phyloP scores from a whole-genome alignment of 1,140 invertebrate genomes.

The Tribolium madens region DNA sequence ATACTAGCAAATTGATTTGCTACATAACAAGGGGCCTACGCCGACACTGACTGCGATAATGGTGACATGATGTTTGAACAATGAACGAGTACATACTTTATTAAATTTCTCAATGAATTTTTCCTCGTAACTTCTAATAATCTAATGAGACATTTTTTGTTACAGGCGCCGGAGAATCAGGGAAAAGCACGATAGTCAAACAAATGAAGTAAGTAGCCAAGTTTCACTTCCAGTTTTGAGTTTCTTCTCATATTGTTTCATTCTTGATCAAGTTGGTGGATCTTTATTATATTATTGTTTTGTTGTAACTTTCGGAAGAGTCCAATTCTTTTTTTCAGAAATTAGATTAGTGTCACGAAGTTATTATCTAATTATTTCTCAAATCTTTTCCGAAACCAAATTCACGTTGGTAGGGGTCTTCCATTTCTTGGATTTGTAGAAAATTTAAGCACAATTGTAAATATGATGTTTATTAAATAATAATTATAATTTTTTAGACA shows the following conservation, averaged over 20 bases:
- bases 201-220: slow-evolving; percentile 79
- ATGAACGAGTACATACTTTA: not conserved
- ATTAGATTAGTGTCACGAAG: slow-evolving; percentile 18
- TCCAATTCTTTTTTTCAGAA: not conserved
- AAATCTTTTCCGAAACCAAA: not conserved
- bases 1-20: slow-evolving; percentile 27
- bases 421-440: not conserved
- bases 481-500: not conserved
- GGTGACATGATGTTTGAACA: not conserved
- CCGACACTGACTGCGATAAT: not conserved
- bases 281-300: slow-evolving; percentile 22
- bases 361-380: slow-evolving; percentile 28
- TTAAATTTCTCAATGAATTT: not conserved
- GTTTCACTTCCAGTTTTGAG: no score
- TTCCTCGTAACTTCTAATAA: not conserved
- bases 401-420: not conserved
- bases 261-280: not conserved
- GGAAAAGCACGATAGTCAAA: slow-evolving; percentile 98
- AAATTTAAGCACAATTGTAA: no score
- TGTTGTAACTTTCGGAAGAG: slow-evolving; percentile 9
- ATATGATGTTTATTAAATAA: not conserved
- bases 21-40: slow-evolving; percentile 14
- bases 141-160: slow-evolving; percentile 42
- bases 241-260: not conserved
- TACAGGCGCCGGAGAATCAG: slow-evolving; percentile 93